Conservation (phyloP, 2,113 vertebrate species). For the Pseudorasbora parva region DNA sequence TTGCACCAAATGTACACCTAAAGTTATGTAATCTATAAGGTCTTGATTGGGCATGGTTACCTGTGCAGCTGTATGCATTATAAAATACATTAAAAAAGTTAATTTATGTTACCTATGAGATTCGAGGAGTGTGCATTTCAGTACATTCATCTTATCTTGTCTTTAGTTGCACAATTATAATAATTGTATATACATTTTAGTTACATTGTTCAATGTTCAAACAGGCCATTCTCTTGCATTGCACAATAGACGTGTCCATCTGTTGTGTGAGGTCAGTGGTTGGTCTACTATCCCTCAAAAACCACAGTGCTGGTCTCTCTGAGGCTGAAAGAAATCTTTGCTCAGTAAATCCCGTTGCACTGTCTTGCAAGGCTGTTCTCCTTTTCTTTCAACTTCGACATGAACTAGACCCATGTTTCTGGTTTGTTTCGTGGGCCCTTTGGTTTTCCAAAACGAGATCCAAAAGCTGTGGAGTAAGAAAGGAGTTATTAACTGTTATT, state of each 20-base stretch:
- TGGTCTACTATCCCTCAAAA: neutral
- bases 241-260: neutral
- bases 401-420: slow-evolving; percentile 78
- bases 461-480: slow-evolving; percentile 81
- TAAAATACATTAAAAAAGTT: slow-evolving; percentile 1
- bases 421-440: slow-evolving; percentile 92
- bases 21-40: neutral
- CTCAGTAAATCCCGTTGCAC: neutral
- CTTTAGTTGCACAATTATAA: neutral
- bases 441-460: slow-evolving; percentile 88
- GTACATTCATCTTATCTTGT: neutral
- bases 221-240: neutral
- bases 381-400: neutral
- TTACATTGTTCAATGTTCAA: neutral
- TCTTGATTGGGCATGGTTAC: no score
- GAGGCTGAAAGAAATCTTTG: neutral
- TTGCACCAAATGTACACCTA: neutral
- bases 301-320: neutral
- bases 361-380: neutral
- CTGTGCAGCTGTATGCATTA: neutral
- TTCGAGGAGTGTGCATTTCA: neutral
- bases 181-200: slow-evolving; percentile 9
- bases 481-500: neutral
- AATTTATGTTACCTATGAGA: neutral
- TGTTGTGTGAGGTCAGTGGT: neutral